Evolutionary conservation across 2,797 vertebrate genomes (phyloP), one percentile per base, ranked within the genome.

Genomic region (Moxostoma hubbsi): DNA sequence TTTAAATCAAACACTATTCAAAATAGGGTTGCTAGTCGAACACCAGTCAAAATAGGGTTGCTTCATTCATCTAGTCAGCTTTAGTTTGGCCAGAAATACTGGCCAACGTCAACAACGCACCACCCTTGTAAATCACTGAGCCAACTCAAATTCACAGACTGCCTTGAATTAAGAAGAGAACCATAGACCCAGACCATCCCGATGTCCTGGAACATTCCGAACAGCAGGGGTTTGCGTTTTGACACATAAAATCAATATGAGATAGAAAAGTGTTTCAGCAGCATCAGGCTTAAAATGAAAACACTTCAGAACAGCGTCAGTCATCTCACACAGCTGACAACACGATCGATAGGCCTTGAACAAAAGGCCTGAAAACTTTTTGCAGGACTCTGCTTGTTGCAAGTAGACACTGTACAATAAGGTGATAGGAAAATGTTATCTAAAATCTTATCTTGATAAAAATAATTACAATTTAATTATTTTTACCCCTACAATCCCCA

Each of bases 161-260:
- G 74, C 74, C 71, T 77, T 53, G 61, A 67, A 81, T 68, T 89
- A 73, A 75, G 49, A 83, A 76, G 75, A 57, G 72, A 78, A 89
- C 65, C 73, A 61, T 71, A 71, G 63, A 77, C 75, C 73, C 73
- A 77, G 58, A 77, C 90, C 90, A 91, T 91, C 88, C 92, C 89
- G 85, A 87, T 63, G 43, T 90, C 89, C 89, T 68, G 75, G 88
- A 91, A 90, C 89, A 84, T 90, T 92, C 90, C 85, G 83, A 89
- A 92, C 89, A 88, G 85, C 81, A 85, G 90, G 89, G 87, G 89
- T 90, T 92, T 85, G 89, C 83, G 90, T 89, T 93, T 92, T 92
- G 92, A 93, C 92, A 91, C 89, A 90, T 87, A 81, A 92, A 93
- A 94, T 94, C 93, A 92, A 93, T 93, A 93, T 75, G 55, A 91